Evolutionary conservation across 2,797 vertebrate species (phyloP).

Genomic region (Poeciliopsis presidionis): DNA sequence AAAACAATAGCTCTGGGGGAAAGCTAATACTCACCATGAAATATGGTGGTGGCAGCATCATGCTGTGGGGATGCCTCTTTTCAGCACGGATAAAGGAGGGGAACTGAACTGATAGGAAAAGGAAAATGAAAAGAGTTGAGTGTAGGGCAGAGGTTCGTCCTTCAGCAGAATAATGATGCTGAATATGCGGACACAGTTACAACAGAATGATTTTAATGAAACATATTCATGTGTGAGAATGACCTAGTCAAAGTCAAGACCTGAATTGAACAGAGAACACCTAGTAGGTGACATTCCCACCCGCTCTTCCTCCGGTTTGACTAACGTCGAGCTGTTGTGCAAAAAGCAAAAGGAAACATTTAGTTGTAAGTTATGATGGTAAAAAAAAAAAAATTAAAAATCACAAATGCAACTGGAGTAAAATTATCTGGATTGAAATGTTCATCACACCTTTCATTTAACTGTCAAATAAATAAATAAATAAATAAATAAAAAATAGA

Average conservation of each 20-base stretch:
- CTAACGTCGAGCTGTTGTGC: not conserved
- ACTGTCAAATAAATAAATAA: too few species aligned
- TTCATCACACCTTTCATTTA: not conserved
- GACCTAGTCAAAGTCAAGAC: not conserved
- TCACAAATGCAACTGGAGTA: not conserved
- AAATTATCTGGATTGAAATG: not conserved
- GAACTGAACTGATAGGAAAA: not conserved
- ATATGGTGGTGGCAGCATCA: not conserved
- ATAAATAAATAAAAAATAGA: too few species aligned
- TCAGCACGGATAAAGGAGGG: not conserved
- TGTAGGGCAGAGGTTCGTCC: not conserved
- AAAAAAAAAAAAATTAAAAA: too few species aligned
- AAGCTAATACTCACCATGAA: not conserved
- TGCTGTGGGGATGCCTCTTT: not conserved
- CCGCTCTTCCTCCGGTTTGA: not conserved
- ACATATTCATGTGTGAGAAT: not conserved
- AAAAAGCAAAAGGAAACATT: not conserved
- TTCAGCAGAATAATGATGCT: not conserved
- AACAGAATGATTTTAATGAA: not conserved
- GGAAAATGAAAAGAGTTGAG: not conserved
- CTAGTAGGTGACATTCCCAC: not conserved
- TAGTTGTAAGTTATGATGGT: too few species aligned
- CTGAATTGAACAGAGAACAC: not conserved
- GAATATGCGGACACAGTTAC: not conserved
- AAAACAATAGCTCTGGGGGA: not conserved